phyloP scores from a whole-genome alignment of 2,888 invertebrate species.

The Allygus modestus region DNA sequence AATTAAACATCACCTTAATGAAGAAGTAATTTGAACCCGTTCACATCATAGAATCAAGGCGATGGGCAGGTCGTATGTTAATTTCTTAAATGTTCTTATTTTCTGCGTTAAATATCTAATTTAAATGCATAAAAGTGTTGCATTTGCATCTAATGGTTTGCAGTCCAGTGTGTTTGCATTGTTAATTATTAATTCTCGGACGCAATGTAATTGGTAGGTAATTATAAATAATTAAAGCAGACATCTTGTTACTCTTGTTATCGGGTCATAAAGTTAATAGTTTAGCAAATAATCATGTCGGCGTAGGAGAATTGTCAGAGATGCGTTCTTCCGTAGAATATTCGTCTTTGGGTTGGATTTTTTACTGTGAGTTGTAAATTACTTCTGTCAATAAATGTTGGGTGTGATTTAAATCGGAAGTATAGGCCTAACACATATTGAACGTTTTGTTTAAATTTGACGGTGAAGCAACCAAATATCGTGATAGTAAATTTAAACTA shows the following conservation, averaged over 20 bases:
- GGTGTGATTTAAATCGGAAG: too few species aligned
- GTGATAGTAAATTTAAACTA: too few species aligned
- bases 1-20: background rate
- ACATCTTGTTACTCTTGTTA: conserved; percentile 30
- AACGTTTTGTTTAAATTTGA: too few species aligned
- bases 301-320: background rate
- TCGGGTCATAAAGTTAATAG: conserved; percentile 40
- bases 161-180: conserved; percentile 17
- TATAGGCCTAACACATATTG: too few species aligned
- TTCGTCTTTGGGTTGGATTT: too few species aligned
- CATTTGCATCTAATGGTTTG: background rate
- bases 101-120: conserved; percentile 18
- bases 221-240: conserved; percentile 28
- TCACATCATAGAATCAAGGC: background rate
- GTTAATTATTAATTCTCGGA: conserved; percentile 32
- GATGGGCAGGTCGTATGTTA: background rate
- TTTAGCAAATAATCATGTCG: conserved; percentile 21
- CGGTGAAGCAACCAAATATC: too few species aligned
- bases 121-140: conserved; percentile 20
- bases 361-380: too few species aligned
- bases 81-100: conserved; percentile 9
- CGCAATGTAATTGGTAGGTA: conserved; percentile 23
- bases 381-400: too few species aligned
- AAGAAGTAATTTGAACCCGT: conserved; percentile 12
- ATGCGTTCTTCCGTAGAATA: background rate